A percentile compares a stretch with the other conserved stretches of the same genome.
phyloP scores from a whole-genome alignment of 1,140 invertebrate species.

The Limonius californicus region DNA sequence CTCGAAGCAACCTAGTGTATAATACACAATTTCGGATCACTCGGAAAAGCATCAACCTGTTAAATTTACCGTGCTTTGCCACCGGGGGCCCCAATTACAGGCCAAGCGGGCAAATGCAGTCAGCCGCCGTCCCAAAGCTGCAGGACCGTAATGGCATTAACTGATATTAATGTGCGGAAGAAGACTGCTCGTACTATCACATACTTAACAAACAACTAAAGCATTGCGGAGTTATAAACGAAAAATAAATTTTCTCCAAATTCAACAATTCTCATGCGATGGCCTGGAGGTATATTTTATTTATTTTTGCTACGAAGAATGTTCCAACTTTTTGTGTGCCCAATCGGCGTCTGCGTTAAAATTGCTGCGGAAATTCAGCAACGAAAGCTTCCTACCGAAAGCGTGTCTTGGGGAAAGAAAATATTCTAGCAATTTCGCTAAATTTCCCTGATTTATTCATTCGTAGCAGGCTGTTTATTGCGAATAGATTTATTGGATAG shows the following conservation, averaged over 20 bases:
- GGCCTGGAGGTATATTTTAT: too few species aligned
- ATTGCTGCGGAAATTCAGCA: neutral
- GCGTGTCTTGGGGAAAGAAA: neutral
- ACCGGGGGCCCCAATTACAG: conserved; percentile 9
- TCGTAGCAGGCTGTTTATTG: neutral
- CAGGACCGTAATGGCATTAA: too few species aligned
- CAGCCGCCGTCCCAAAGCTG: neutral
- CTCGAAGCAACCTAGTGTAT: neutral
- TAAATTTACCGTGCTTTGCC: conserved; percentile 4
- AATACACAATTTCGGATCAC: conserved; percentile 11
- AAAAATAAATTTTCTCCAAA: too few species aligned
- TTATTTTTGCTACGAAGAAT: too few species aligned
- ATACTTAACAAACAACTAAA: too few species aligned
- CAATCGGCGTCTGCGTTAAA: neutral
- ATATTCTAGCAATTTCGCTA: neutral
- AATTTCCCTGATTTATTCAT: neutral
- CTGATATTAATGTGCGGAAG: too few species aligned
- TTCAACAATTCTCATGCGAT: too few species aligned
- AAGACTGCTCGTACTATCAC: too few species aligned
- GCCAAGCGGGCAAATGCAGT: neutral
- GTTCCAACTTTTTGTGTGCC: neutral
- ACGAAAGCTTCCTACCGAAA: neutral
- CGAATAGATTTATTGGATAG: neutral
- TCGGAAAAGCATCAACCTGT: conserved; percentile 11
- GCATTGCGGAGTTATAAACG: too few species aligned